A percentile compares a stretch with the other conserved stretches of the same genome.
These are phyloP conservation scores for Semicossyphus pulcher DNA, from an alignment of 2,113 vertebrate species.

Conservation along the genomic window DNA sequence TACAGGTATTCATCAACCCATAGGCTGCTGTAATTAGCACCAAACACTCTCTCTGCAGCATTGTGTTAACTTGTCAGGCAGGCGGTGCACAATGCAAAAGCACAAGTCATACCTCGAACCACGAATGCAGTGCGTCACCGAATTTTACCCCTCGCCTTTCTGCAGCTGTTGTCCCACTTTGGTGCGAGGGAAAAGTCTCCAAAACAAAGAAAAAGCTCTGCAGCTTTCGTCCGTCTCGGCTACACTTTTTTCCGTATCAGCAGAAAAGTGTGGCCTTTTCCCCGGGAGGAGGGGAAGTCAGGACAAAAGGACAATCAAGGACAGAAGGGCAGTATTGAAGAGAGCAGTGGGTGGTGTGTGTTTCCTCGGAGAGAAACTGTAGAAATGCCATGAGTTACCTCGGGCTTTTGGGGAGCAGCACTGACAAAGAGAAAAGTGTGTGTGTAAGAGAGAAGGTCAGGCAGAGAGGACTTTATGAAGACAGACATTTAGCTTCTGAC, in stretches of 20 bases:
- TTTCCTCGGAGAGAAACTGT: constrained; percentile 48
- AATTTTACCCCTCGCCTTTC: too few species aligned
- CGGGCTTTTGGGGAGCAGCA: constrained; percentile 38
- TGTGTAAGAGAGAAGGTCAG: not conserved
- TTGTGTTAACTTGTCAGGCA: not conserved
- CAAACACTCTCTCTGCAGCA: not conserved
- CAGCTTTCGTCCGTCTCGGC: not conserved
- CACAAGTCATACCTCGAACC: not conserved
- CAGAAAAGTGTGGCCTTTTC: constrained; percentile 10
- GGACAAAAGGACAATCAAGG: constrained; percentile 55
- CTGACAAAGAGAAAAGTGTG: constrained; percentile 6
- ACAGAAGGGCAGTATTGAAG: constrained; percentile 42
- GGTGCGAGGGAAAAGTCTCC: not conserved
- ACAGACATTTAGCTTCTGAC: constrained; percentile 30
- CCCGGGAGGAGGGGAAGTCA: not conserved
- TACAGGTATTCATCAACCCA: too few species aligned
- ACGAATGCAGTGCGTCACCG: not conserved
- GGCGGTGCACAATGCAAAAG: not conserved
- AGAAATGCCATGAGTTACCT: constrained; percentile 65
- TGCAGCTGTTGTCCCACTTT: not conserved
- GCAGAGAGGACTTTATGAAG: not conserved
- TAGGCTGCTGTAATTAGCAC: not conserved
- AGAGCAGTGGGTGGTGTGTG: constrained; percentile 41
- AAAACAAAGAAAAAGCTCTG: not conserved
- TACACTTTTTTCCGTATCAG: constrained; percentile 3